Evolutionary conservation across 2,113 vertebrate genomes (phyloP).

Genomic region (Clinocottus analis): DNA sequence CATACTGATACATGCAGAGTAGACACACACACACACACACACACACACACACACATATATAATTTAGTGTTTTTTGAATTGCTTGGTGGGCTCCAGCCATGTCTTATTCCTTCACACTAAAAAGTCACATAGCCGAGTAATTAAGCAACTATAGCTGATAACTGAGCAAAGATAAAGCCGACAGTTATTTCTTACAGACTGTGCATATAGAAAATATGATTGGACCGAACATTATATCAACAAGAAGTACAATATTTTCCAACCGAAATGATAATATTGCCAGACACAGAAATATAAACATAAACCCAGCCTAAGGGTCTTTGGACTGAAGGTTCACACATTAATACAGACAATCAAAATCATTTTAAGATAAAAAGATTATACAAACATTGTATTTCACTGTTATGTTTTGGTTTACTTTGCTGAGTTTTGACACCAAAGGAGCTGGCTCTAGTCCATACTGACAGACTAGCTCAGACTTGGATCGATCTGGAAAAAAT

Average conservation of each 20-base stretch:
- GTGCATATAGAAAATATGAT: neutral
- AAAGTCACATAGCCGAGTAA: constrained; percentile 12
- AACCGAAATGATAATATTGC: neutral
- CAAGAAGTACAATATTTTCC: neutral
- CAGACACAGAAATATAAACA: neutral
- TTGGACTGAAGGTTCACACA: neutral
- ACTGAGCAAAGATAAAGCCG: constrained; percentile 5
- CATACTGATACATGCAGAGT: neutral
- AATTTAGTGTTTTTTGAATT: neutral
- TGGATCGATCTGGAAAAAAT: neutral
- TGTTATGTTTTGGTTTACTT: neutral
- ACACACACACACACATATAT: too few relatives aligned
- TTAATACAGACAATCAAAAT: neutral
- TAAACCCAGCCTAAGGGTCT: too few relatives aligned
- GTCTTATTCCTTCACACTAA: neutral
- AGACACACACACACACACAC: neutral
- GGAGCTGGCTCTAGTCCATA: neutral
- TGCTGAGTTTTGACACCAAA: neutral
- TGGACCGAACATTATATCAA: neutral
- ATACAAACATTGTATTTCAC: neutral
- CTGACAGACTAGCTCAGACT: constrained; percentile 5
- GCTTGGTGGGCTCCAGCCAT: constrained; percentile 7
- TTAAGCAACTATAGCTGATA: too few relatives aligned
- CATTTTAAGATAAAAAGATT: neutral
- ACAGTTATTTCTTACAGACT: neutral